phyloP scores from a whole-genome alignment of 1,140 invertebrate species.

The Physella acuta region DNA sequence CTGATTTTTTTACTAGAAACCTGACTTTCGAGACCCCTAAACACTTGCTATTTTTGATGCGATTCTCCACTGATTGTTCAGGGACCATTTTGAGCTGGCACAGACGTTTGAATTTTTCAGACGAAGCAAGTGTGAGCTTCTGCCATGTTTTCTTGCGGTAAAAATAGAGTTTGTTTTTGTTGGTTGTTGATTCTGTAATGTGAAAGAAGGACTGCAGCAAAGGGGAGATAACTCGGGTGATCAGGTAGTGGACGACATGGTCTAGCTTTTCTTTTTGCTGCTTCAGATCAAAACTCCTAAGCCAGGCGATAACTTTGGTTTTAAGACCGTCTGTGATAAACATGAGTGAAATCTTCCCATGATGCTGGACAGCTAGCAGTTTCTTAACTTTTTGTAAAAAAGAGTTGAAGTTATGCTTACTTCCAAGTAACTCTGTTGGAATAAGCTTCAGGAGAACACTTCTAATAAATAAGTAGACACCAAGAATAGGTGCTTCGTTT shows the following conservation, averaged over 20 bases:
- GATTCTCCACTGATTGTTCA: not conserved
- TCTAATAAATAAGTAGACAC: not conserved
- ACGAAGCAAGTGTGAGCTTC: not conserved
- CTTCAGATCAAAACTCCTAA: not conserved
- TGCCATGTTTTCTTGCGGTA: constrained; percentile 21
- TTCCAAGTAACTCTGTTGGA: not conserved
- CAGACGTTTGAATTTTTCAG: not conserved
- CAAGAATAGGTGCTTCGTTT: not conserved
- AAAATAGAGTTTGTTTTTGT: constrained; percentile 14
- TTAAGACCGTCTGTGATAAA: constrained; percentile 6
- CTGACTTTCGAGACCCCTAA: constrained; percentile 13
- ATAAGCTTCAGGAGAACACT: not conserved
- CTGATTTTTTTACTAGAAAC: constrained; percentile 8
- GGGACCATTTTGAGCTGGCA: constrained; percentile 9
- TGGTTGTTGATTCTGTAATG: constrained; percentile 4
- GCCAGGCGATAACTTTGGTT: not conserved
- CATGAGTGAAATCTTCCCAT: constrained; percentile 1
- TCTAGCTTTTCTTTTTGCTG: not conserved
- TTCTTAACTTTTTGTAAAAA: constrained; percentile 12
- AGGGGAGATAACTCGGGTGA: constrained; percentile 6
- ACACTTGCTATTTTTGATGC: not conserved
- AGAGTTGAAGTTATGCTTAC: constrained; percentile 7
- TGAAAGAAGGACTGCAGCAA: constrained; percentile 16
- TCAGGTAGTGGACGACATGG: not conserved
- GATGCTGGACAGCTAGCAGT: not conserved